Conservation (phyloP, 1,140 invertebrate species). For the Branchinecta lindahli region DNA sequence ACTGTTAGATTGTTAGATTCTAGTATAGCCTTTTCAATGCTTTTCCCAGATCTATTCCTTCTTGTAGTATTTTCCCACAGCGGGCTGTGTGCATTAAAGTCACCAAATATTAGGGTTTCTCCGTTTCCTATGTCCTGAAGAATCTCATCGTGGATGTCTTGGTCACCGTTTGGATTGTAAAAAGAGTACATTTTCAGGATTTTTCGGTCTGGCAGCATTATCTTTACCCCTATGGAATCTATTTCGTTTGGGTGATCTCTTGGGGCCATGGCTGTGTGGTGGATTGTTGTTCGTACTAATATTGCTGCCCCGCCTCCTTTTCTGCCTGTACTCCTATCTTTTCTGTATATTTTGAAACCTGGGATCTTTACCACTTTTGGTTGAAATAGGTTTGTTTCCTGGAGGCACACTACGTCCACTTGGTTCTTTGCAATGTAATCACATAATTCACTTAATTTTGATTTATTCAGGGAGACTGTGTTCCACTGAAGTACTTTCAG, state of each 20-base stretch:
- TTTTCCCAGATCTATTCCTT: not conserved
- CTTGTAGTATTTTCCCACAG: not conserved
- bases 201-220: not conserved
- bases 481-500: too few species aligned
- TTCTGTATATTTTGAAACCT: too few species aligned
- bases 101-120: not conserved
- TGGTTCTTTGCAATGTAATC: too few species aligned
- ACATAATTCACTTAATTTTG: too few species aligned
- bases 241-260: not conserved
- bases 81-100: not conserved
- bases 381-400: too few species aligned
- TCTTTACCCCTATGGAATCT: not conserved
- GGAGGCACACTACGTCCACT: too few species aligned
- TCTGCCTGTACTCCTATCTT: too few species aligned
- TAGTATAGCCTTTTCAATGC: not conserved
- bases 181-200: not conserved
- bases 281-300: not conserved
- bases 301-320: not conserved
- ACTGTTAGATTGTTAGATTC: not conserved
- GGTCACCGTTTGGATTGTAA: not conserved
- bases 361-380: too few species aligned
- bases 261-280: not conserved
- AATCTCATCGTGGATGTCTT: not conserved
- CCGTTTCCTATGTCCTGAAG: not conserved
- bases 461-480: too few species aligned